These are phyloP conservation scores for Magallana nippona DNA, from an alignment of 2,888 invertebrate genomes.

Conservation along the genomic window DNA sequence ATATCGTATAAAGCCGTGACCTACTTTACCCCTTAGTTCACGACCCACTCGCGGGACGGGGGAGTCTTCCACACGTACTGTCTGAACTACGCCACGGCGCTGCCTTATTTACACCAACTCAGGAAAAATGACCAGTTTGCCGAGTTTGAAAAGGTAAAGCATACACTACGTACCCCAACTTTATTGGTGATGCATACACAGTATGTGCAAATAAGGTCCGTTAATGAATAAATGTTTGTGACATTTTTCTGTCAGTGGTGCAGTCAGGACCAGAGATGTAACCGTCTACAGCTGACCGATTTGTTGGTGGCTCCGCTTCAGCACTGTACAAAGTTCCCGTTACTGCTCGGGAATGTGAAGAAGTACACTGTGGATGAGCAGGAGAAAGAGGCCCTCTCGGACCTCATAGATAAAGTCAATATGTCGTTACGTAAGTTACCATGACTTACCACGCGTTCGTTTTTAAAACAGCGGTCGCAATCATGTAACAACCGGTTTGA, in stretches of 20 bases:
- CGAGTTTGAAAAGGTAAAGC: conserved; percentile 84
- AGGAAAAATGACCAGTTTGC: conserved; percentile 83
- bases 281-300: conserved; percentile 84
- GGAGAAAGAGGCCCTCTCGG: conserved; percentile 82
- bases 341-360: conserved; percentile 83
- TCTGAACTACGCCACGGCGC: conserved; percentile 84
- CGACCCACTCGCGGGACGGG: conserved; percentile 78
- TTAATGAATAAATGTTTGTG: no score
- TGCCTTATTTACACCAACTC: conserved; percentile 84
- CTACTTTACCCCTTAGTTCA: conserved; percentile 71
- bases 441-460: no score
- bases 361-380: conserved; percentile 82
- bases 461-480: no score
- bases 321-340: conserved; percentile 84
- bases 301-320: conserved; percentile 85
- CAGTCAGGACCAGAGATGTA: conserved; percentile 83
- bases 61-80: conserved; percentile 85
- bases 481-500: no score
- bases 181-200: not conserved
- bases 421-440: conserved; percentile 82
- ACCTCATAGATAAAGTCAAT: conserved; percentile 83
- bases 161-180: not conserved
- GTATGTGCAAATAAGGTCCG: no score
- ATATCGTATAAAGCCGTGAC: no score
- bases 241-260: conserved; percentile 81